Evolutionary conservation across 2,797 vertebrate genomes (phyloP), one percentile per base, ranked within the genome.

Genomic region (Halcyon leucocephala): DNA sequence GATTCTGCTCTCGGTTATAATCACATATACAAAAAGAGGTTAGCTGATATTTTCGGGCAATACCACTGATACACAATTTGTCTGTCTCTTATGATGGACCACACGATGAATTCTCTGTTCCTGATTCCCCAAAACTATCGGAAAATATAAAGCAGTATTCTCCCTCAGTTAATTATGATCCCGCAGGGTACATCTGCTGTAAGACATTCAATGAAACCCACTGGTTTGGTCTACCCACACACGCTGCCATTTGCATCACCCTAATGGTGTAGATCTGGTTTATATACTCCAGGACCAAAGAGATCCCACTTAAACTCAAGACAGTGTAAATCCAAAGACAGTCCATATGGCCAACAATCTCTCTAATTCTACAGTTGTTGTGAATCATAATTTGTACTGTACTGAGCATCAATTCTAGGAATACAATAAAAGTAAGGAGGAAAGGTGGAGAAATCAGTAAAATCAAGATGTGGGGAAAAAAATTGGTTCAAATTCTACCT

Each of bases 101-200:
- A 77, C 20, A 37, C 54, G 41, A 78, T 71, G 57, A 93, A 81
- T 66, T 86, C 57, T 81, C 37, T 44, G 33, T 26, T 55, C 16
- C 35, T 14, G 29, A 57, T 61, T 80, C 44, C 22, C 33, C 13
- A 2, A 71, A 94, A 86, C 52, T 46, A 18, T 3, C 33, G 65
- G 82, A 88, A 95, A 95, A 86, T 54, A 83, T 28, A 57, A 90
- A 78, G 49, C 37, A 54, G 46, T n/a, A 74, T 54, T 91, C 12
- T 78, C 44, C 26, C 37, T 60, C 69, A 31, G 69, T 37, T 76
- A 76, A 55, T 61, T 29, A 80, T 5, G 57, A 78, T 52, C 29
- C 61, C 12, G 14, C 19, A 49, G 69, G 28, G 3, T 55, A 77
- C 0, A 1, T 9, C 69, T 89, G 55, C 57, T 57, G 31, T 76